Evolutionary conservation across 2,888 invertebrate genomes (phyloP).

Genomic region (Brenthis ino): DNA sequence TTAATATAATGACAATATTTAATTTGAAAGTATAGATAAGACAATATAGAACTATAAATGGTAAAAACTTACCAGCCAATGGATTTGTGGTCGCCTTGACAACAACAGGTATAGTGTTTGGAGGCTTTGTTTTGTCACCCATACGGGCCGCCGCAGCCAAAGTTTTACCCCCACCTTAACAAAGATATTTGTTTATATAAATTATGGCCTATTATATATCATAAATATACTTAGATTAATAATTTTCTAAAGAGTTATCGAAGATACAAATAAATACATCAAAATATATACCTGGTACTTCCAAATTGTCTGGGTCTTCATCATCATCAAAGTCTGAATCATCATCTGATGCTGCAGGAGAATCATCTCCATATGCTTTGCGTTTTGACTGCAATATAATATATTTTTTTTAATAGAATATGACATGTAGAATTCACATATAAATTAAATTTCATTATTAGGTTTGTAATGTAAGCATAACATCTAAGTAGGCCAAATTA

Average conservation of each 20-base stretch:
- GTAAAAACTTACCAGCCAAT: constrained; percentile 58
- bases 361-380: constrained; percentile 62
- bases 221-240: too few species aligned
- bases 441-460: too few species aligned
- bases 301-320: constrained; percentile 95
- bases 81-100: constrained; percentile 73
- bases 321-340: constrained; percentile 90
- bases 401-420: not conserved
- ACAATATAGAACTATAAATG: not conserved
- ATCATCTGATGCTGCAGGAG: constrained; percentile 74
- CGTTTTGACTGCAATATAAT: constrained; percentile 64
- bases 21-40: not conserved
- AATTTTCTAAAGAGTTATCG: not conserved
- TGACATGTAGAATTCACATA: not conserved
- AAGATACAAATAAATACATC: not conserved
- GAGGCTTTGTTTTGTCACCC: constrained; percentile 79
- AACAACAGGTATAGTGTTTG: constrained; percentile 52
- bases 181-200: not conserved
- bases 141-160: constrained; percentile 90
- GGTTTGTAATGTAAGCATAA: too few species aligned
- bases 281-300: constrained; percentile 88
- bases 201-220: not conserved
- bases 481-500: too few species aligned
- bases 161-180: constrained; percentile 91
- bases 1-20: not conserved